A percentile compares a stretch with the other conserved stretches of the same genome.
phyloP scores from a whole-genome alignment of 92 coral and sea anemone species.

The Heliopora coerulea region DNA sequence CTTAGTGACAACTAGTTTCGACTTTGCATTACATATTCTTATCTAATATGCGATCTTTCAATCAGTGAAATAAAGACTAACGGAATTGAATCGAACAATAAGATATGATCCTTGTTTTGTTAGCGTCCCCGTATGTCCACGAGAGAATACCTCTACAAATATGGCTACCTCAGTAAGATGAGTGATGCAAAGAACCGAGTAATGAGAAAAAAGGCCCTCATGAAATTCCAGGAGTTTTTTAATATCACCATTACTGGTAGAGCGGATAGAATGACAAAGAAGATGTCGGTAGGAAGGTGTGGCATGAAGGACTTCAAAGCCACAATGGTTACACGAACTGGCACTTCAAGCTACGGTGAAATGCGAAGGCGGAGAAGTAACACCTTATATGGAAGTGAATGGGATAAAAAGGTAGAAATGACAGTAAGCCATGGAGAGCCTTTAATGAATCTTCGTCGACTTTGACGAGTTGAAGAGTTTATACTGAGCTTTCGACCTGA shows the following conservation, averaged over 20 bases:
- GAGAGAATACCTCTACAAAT: slow-evolving; percentile 30
- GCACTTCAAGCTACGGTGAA: not conserved
- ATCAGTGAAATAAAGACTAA: too few relatives aligned
- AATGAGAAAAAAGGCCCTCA: not conserved
- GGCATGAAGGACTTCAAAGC: slow-evolving; percentile 47
- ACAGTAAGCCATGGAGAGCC: too few relatives aligned
- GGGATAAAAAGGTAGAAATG: slow-evolving; percentile 50
- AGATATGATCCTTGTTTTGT: too few relatives aligned
- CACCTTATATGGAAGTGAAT: slow-evolving; percentile 47
- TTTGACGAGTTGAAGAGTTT: too few relatives aligned
- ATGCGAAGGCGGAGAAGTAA: slow-evolving; percentile 34
- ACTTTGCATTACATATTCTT: too few relatives aligned
- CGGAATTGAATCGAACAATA: too few relatives aligned
- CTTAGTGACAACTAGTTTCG: too few relatives aligned
- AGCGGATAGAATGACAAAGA: slow-evolving; percentile 47
- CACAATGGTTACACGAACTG: not conserved
- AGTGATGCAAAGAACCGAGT: not conserved
- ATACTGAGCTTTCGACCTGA: too few relatives aligned
- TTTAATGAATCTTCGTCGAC: too few relatives aligned
- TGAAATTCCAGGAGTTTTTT: slow-evolving; percentile 54
- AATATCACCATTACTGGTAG: slow-evolving; percentile 53
- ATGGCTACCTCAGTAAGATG: slow-evolving; percentile 38
- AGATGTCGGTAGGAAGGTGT: slow-evolving; percentile 51
- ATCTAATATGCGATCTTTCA: too few relatives aligned
- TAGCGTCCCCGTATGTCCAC: too few relatives aligned